phyloP scores from a whole-genome alignment of 2,888 invertebrate species.

The Machimus rusticus region DNA sequence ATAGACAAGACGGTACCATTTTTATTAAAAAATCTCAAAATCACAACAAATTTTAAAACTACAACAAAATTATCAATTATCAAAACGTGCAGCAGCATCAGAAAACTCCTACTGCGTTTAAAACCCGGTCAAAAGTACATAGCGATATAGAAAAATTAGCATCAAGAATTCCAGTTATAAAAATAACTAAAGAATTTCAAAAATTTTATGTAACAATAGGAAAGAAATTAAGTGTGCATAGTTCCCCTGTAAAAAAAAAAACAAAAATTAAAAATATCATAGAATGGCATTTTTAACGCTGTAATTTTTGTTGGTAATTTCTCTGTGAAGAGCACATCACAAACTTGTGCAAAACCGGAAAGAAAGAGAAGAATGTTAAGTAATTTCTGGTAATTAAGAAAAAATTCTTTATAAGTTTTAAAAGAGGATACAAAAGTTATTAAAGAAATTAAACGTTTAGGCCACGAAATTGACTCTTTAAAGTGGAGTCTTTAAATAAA shows the following conservation, averaged over 20 bases:
- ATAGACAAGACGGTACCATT: too few relatives aligned
- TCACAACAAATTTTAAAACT: background rate
- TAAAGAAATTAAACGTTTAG: slow-evolving; percentile 27
- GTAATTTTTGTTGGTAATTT: background rate
- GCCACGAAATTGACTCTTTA: slow-evolving; percentile 3
- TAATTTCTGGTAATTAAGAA: slow-evolving; percentile 23
- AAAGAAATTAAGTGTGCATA: too few relatives aligned
- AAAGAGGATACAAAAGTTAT: background rate
- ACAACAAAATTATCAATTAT: background rate
- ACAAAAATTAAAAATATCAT: background rate
- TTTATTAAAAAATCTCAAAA: too few relatives aligned
- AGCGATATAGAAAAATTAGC: background rate
- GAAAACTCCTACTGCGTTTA: background rate
- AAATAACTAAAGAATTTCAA: background rate
- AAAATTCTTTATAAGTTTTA: slow-evolving; percentile 8
- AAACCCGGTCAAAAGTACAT: background rate
- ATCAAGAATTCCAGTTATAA: background rate
- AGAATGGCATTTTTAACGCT: background rate
- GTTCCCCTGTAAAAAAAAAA: too few relatives aligned
- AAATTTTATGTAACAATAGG: background rate
- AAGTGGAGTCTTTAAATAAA: slow-evolving; percentile 13
- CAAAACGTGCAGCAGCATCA: background rate
- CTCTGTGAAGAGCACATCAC: background rate
- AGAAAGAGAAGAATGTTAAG: slow-evolving; percentile 5
- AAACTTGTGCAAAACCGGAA: background rate